Base-by-base conservation (phyloP, 2,888 invertebrate genomes). In the Zygaena filipendulae region DNA sequence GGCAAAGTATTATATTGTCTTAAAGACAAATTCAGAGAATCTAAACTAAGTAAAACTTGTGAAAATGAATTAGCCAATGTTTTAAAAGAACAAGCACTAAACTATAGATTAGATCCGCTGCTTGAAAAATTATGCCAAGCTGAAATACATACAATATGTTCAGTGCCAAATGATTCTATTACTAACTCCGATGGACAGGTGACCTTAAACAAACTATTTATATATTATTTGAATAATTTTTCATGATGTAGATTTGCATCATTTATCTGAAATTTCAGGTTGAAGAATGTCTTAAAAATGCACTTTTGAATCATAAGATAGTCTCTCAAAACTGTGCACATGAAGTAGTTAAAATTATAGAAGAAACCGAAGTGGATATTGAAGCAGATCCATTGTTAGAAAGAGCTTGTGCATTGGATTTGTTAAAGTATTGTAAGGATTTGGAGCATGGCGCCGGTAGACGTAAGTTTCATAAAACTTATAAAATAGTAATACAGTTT, bases 351-450 rank as follows among this genome's bases (percentile, higher is more conserved):
- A 87, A 90, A 45, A 83, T 96, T 36, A 92, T 97, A 40, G 91
- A 93, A 49, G 92, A 93, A 59, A 88, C 91, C 1, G 88, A 91
- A 56, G 92, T 95, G 0, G 98, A 99, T 62, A 95, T 99, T 38
- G 92, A 97, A 44, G 92, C 94, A 1, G 98, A 99, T 77, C 97
- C 97, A 0, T 67, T 95, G 25, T 72, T 99, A 33, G 92, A 95
- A 59, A 83, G 89, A 38, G 91, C 94, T 0, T 99, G 98, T 59
- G 86, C 90, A 5, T 74, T 90, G 11, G 97, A 98, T 68, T 81
- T 93, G 35, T 70, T 87, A 24, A 89, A 89, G 49, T 90, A 87
- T 57, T 94, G 94, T 54, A 85, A 86, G 40, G 85, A 88, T 50
- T 80, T 96, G 12, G 86, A 87, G 25, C 90, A 91, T 58, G 97